phyloP scores from a whole-genome alignment of 2,113 vertebrate genomes.

The Oryctolagus cuniculus region mOryCun1.1 NC_091433.1:64747001-64747500 shows the following conservation, averaged over 20 bases:
- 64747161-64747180: neutral
- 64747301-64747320: slow-evolving; percentile 74
- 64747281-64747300: slow-evolving; percentile 75
- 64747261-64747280: slow-evolving; percentile 76
- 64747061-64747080: no score
- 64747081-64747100: rapidly evolving
- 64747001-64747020: neutral
- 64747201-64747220: neutral
- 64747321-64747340: slow-evolving; percentile 73
- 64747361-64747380: slow-evolving; percentile 67
- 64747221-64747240: slow-evolving; percentile 48
- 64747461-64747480: neutral
- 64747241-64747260: slow-evolving; percentile 68
- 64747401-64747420: neutral
- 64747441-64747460: neutral
- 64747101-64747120: neutral
- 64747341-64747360: slow-evolving; percentile 76
- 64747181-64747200: neutral
- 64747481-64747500: neutral
- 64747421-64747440: neutral
- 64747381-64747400: neutral
- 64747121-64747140: neutral
- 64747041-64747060: no score
- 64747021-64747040: no score
- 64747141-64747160: neutral